Base-by-base conservation (phyloP, 2,888 invertebrate species). In the Scaptodrosophila latifasciaeformis region DNA sequence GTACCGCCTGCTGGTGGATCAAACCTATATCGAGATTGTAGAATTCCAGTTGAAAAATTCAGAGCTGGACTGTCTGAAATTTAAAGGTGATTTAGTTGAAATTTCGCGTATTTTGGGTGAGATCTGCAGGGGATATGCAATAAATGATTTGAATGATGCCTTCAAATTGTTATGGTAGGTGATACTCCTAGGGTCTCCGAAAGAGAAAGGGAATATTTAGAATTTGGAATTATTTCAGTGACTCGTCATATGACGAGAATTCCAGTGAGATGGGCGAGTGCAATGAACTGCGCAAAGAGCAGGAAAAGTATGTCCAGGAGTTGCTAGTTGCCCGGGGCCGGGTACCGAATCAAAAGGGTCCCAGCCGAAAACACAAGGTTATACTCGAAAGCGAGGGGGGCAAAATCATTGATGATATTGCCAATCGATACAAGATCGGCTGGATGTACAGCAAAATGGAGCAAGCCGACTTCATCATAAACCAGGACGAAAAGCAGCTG, bases 21-120 rank as follows among this genome's bases (percentile, higher is more conserved):
- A 59, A n/a, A 15, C 70, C 2, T 77, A 77, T 43, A 44, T 77
- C 5, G 65, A 52, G 5, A 60, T 72, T 0, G 30, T 72, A 5
- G 1, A 37, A 9, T 45, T 44, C 12, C 70, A 74, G 17, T 44
- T 44, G 5, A n/a, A 29, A 6, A 0, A 15, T 0, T 10, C 40
- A 2, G 61, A 61, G 6, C 35, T 72, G 21, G 53, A 72, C 15
- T 67, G 78, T 27, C 9, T 56, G 2, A 72, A 72, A 7, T 77
- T 59, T 15, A 60, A 67, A 7, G 55, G 21, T 1, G 78, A 72
- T 47, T 3, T 77, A 0, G 5, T 5, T 0, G 62, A 72, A 46
- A 61, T 70, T 6, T 39, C 39, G 9, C 30, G 10, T 4, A 7
- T 68, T 0, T 1, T 67, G 2, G n/a, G 54, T n/a, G 29, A 19